These are phyloP conservation scores for Loxodonta africana DNA, from an alignment of 2,113 vertebrate genomes.

Conservation along the genomic window DNA sequence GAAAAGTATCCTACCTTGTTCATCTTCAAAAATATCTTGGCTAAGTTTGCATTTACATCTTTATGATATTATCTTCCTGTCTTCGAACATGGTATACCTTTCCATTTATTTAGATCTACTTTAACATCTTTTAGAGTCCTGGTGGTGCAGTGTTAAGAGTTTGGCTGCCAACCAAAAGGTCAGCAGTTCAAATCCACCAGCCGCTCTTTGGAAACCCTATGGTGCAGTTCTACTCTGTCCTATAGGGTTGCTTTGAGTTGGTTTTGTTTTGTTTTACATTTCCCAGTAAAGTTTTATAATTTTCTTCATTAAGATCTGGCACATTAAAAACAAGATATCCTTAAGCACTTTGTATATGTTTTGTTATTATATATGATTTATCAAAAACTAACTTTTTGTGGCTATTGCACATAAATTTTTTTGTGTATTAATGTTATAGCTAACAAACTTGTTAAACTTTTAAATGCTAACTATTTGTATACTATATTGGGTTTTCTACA, in stretches of 20 bases:
- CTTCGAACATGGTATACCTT: too few species aligned
- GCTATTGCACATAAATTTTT: background rate
- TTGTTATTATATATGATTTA: background rate
- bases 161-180: too few species aligned
- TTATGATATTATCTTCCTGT: too few species aligned
- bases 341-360: background rate
- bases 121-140: too few species aligned
- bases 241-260: too few species aligned
- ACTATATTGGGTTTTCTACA: background rate
- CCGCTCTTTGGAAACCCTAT: too few species aligned
- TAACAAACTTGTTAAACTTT: background rate
- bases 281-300: constrained; percentile 19
- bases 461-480: background rate
- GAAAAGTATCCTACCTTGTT: constrained; percentile 12
- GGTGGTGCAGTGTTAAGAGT: too few species aligned
- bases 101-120: too few species aligned
- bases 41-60: background rate
- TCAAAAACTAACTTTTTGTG: background rate
- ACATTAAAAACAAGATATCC: constrained; percentile 37
- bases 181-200: too few species aligned
- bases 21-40: background rate
- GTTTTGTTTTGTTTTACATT: background rate
- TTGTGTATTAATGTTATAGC: background rate
- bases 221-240: too few species aligned
- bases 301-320: constrained; percentile 33